Conservation (phyloP, 2,113 vertebrate species). For the Mellivora capensis region DNA sequence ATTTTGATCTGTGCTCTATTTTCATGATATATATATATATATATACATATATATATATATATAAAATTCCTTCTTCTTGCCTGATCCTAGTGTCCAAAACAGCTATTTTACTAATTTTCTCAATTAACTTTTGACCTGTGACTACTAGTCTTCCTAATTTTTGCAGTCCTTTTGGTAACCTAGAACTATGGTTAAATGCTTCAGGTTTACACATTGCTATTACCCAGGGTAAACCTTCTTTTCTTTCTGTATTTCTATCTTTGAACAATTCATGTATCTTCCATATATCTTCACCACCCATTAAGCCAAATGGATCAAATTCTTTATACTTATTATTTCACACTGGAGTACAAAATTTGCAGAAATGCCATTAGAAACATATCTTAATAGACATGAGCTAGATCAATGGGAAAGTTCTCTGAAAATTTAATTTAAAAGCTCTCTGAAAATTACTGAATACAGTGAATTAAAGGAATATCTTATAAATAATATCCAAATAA, state of each 20-base stretch:
- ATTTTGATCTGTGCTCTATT: neutral
- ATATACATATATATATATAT: neutral
- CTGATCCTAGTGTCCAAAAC: neutral
- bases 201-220: neutral
- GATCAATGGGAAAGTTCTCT: neutral
- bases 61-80: neutral
- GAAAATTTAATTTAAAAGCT: conserved; percentile 30
- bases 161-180: neutral
- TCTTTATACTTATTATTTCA: neutral
- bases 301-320: conserved; percentile 8
- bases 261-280: neutral
- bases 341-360: neutral
- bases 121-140: neutral
- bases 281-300: neutral
- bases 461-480: neutral
- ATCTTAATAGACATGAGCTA: neutral
- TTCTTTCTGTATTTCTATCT: neutral
- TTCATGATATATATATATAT: neutral
- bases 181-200: neutral
- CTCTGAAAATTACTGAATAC: neutral
- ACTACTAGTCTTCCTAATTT: neutral
- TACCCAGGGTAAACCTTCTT: neutral
- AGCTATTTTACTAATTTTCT: neutral
- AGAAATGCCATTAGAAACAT: neutral
- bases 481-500: neutral